These are phyloP conservation scores for Melanerpes aurifrons DNA, from an alignment of 2,113 vertebrate genomes.

Conservation along the genomic window DNA sequence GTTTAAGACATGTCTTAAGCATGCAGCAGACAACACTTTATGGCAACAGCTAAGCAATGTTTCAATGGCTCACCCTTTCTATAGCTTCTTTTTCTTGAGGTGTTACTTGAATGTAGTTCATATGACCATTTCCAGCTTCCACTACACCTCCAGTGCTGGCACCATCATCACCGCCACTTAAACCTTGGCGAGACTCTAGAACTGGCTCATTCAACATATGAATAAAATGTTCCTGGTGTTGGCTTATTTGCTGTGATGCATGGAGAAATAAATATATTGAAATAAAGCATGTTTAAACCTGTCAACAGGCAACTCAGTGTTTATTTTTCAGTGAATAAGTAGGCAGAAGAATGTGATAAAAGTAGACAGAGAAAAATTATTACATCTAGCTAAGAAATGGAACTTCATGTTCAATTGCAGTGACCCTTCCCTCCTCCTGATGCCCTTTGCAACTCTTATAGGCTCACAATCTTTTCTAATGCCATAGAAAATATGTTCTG, in stretches of 20 bases:
- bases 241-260: slow-evolving; percentile 91
- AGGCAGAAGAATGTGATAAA: neutral
- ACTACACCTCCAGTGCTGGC: slow-evolving; percentile 72
- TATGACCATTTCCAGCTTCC: slow-evolving; percentile 84
- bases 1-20: neutral
- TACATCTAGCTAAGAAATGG: neutral
- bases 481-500: neutral
- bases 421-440: neutral
- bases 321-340: neutral
- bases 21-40: neutral
- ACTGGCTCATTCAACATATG: slow-evolving; percentile 96
- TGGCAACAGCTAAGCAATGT: neutral
- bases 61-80: slow-evolving; percentile 85
- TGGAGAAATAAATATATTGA: neutral
- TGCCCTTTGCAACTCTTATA: neutral
- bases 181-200: slow-evolving; percentile 82
- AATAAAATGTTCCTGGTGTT: slow-evolving; percentile 95
- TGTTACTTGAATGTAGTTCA: slow-evolving; percentile 98
- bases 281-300: neutral
- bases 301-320: neutral
- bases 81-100: slow-evolving; percentile 99
- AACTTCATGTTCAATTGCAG: neutral
- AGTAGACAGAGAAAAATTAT: neutral
- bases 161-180: slow-evolving; percentile 48
- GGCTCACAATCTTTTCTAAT: neutral